Base-by-base conservation (phyloP, 2,113 vertebrate species). In the Scalopus aquaticus region DNA sequence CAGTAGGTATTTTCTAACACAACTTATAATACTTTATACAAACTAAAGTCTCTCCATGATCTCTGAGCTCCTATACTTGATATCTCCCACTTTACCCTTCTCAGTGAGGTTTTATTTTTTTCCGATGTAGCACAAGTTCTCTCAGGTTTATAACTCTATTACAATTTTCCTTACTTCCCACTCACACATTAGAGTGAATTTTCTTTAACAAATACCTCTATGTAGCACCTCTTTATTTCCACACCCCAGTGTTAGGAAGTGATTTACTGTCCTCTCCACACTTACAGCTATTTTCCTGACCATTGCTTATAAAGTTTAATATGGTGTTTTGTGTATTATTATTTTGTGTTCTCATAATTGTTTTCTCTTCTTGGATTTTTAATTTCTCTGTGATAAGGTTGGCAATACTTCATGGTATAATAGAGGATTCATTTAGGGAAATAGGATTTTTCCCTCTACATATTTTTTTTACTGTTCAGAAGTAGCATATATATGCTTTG, bases 311-410 rank as follows among this genome's bases (percentile, higher is more conserved):
- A 69, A 24, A 17, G 13, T 8, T 79, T 72, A 62, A 35, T 12
- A 88, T 70, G 8, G 11, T 49, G 73, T 90, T 76, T 3, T 49
- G 5, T 84, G 44, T 37, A 16, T 74, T 62, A 3, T 44, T 82
- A 26, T 91, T n/a, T 46, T 54, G 84, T 80, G 5, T 6, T 51
- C 42, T 85, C 28, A 82, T 7, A 67, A 30, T 46, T 89, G 6
- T 1, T 72, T 92, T 96, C 20, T 58, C 3, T 35, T 67, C 51
- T 64, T 22, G 30, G 49, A 81, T 65, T 44, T 95, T 92, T 58
- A 79, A 77, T 49, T 92, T 95, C 24, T 85, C 9, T 46, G 6
- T 67, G 39, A 9, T 62, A 64, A 20, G 12, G 16, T 73, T 82
- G 35, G 2, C 81, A 64, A 86, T 78, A 4, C 74, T 76, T 84